Percentiles rank a stretch among this genome's conserved stretches.
phyloP scores from a whole-genome alignment of 2,797 vertebrate species.

The Manis javanica region DNA sequence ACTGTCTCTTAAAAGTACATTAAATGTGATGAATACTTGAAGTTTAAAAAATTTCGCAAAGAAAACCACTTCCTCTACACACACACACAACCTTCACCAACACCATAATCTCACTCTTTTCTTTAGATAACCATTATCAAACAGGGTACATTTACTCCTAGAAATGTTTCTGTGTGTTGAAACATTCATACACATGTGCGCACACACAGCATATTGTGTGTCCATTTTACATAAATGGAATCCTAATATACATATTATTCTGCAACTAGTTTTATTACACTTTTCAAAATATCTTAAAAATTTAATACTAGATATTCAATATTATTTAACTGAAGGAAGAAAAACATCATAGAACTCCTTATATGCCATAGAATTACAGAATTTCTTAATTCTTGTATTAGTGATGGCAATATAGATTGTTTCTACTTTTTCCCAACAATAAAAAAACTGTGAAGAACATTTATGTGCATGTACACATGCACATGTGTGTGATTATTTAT shows the following conservation, averaged over 20 bases:
- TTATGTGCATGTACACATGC: background rate
- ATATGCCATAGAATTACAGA: background rate
- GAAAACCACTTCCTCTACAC: background rate
- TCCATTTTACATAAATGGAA: background rate
- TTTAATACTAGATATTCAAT: background rate
- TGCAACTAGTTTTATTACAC: background rate
- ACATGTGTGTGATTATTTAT: background rate
- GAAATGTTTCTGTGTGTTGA: background rate
- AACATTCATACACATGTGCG: background rate
- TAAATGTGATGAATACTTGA: background rate
- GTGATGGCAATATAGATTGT: background rate
- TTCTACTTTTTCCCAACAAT: background rate
- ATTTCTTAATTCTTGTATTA: background rate
- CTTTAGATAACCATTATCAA: background rate
- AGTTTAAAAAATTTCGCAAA: background rate
- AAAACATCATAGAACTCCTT: background rate
- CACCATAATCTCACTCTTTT: background rate
- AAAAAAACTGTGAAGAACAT: background rate
- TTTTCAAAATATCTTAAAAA: conserved; percentile 17
- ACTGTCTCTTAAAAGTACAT: background rate
- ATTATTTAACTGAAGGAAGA: background rate
- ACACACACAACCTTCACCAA: no score
- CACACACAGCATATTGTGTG: background rate
- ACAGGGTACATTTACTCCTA: background rate
- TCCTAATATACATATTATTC: background rate